Percentiles rank a stretch among this genome's conserved stretches.
phyloP scores from a whole-genome alignment of 2,888 invertebrate species.

The Tanypteryx hageni region DNA sequence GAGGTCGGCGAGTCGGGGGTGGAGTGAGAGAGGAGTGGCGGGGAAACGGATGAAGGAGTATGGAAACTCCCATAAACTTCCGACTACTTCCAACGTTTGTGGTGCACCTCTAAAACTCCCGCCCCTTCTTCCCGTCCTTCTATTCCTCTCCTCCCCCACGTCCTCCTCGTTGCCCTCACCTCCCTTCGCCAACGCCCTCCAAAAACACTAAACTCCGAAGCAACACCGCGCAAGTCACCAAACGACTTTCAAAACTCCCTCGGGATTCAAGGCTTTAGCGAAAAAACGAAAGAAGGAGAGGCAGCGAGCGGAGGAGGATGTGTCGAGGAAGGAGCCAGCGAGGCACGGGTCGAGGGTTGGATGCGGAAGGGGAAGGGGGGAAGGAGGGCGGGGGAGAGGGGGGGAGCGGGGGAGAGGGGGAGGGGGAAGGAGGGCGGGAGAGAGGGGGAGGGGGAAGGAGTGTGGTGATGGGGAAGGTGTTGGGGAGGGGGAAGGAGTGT shows the following conservation, averaged over 20 bases:
- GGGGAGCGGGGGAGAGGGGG: not conserved
- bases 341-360: not conserved
- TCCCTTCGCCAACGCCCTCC: not conserved
- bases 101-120: constrained; percentile 1
- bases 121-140: not conserved
- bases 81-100: constrained; percentile 39
- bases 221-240: not conserved
- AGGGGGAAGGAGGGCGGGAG: not conserved
- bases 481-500: not conserved
- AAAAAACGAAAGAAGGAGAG: not conserved
- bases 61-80: constrained; percentile 42
- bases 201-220: constrained; percentile 45
- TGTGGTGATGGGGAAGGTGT: not conserved
- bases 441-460: constrained; percentile 1
- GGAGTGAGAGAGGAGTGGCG: not conserved
- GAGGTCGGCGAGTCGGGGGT: not conserved
- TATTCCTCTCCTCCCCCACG: no score
- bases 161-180: not conserved
- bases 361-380: not conserved
- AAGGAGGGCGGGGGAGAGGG: not conserved
- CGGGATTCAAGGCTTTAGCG: not conserved
- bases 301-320: not conserved
- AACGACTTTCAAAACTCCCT: constrained; percentile 51
- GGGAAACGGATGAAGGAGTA: not conserved
- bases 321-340: constrained; percentile 2